Evolutionary conservation across 2,888 invertebrate species (phyloP).

Genomic region (Ariolimax columbianus): DNA sequence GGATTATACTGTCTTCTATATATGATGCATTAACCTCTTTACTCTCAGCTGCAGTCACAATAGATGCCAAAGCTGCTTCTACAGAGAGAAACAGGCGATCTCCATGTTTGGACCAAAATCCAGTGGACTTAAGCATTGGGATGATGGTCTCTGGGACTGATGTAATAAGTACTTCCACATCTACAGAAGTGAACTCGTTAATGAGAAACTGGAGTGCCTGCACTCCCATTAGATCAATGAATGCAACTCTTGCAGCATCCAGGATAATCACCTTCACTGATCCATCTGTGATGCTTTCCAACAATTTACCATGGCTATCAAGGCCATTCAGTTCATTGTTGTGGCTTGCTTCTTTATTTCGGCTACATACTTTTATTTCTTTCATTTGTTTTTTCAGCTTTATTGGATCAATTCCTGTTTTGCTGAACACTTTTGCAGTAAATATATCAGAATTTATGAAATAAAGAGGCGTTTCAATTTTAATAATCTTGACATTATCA

Average conservation of each 20-base stretch:
- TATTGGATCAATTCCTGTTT: constrained; percentile 61
- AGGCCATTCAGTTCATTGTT: not conserved
- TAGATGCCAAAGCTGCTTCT: constrained; percentile 50
- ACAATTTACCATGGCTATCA: not conserved
- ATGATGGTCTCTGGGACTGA: constrained; percentile 50
- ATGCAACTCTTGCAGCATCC: constrained; percentile 51
- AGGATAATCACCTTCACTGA: constrained; percentile 41
- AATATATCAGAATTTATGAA: constrained; percentile 79
- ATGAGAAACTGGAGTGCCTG: constrained; percentile 53
- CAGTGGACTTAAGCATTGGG: constrained; percentile 50
- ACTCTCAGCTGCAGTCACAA: not conserved
- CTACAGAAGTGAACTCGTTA: constrained; percentile 42
- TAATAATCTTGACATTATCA: constrained; percentile 51
- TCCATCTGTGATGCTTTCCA: not conserved
- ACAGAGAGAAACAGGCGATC: constrained; percentile 45
- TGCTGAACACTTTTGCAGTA: constrained; percentile 66
- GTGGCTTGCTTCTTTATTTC: not conserved
- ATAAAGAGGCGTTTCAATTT: constrained; percentile 78
- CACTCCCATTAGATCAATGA: constrained; percentile 55
- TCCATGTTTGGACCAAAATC: constrained; percentile 50
- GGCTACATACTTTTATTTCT: constrained; percentile 1
- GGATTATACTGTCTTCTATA: not conserved
- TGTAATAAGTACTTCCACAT: constrained; percentile 41
- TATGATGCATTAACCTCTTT: no score
- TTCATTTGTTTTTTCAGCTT: constrained; percentile 46